Conservation (phyloP, 2,888 invertebrate species). For the Pandemis corylana region DNA sequence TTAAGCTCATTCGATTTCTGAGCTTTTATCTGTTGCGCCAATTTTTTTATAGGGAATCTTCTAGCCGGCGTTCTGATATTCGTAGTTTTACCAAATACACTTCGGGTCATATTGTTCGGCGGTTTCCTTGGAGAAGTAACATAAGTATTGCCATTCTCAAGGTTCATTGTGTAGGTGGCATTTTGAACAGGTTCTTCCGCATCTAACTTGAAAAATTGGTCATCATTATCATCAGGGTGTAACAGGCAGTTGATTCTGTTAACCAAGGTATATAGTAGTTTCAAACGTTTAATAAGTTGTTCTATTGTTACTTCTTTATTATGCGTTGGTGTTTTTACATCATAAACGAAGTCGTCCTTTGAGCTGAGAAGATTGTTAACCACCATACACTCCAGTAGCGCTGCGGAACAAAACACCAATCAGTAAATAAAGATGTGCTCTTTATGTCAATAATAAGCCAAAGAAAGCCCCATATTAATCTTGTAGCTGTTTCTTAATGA, state of each 20-base stretch:
- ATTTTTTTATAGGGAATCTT: conserved; percentile 62
- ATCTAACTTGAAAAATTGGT: conserved; percentile 62
- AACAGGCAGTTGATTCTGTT: conserved; percentile 65
- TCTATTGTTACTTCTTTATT: conserved; percentile 57
- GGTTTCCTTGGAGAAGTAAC: conserved; percentile 58
- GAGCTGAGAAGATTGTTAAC: conserved; percentile 68
- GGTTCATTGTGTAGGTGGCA: conserved; percentile 63
- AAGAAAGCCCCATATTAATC: neutral
- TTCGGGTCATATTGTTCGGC: conserved; percentile 60
- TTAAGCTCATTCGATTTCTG: conserved; percentile 66
- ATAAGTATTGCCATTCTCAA: conserved; percentile 61
- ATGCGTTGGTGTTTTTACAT: conserved; percentile 55
- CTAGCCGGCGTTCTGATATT: conserved; percentile 64
- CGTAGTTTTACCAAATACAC: conserved; percentile 66
- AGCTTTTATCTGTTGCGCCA: conserved; percentile 65
- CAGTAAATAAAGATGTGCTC: conserved; percentile 9
- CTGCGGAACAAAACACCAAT: conserved; percentile 53
- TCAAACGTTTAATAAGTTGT: conserved; percentile 69
- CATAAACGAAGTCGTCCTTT: conserved; percentile 57
- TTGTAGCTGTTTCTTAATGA: neutral
- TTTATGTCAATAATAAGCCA: neutral
- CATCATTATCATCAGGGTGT: conserved; percentile 70
- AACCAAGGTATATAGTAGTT: conserved; percentile 72
- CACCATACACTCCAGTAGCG: conserved; percentile 73
- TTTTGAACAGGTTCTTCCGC: conserved; percentile 55